Conservation (phyloP, 2,113 vertebrate genomes). For the Tonatia bakeri region DNA sequence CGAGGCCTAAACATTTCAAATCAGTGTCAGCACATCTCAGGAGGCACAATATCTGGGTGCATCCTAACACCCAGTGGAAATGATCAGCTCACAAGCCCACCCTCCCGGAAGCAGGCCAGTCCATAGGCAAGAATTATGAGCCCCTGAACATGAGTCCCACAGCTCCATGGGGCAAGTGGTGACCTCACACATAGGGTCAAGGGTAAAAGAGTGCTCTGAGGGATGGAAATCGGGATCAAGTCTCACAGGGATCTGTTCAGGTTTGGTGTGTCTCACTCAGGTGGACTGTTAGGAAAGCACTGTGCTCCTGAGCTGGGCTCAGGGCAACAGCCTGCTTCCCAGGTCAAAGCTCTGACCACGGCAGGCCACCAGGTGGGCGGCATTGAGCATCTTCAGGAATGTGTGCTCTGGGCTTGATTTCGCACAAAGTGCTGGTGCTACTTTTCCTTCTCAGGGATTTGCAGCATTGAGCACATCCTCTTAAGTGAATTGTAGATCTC, state of each 20-base stretch:
- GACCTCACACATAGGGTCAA: background rate
- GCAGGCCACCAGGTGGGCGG: background rate
- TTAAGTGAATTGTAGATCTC: background rate
- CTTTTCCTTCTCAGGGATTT: background rate
- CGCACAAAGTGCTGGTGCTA: background rate
- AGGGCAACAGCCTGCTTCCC: background rate
- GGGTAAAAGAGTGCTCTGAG: background rate
- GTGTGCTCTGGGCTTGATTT: background rate
- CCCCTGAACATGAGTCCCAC: background rate
- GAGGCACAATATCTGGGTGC: background rate
- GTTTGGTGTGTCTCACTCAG: background rate
- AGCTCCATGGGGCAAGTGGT: background rate
- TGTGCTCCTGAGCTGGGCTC: background rate
- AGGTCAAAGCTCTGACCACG: background rate
- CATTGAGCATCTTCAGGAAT: background rate
- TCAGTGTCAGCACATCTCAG: background rate
- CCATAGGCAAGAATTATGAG: background rate
- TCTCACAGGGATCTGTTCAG: background rate
- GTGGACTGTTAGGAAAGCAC: background rate
- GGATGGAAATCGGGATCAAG: background rate
- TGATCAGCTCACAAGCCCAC: background rate
- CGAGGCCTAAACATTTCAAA: background rate
- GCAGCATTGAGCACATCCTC: background rate
- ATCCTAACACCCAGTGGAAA: background rate
- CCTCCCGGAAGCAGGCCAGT: background rate